Conservation (phyloP, 2,888 invertebrate genomes). For the Falcaria lacertinaria region DNA sequence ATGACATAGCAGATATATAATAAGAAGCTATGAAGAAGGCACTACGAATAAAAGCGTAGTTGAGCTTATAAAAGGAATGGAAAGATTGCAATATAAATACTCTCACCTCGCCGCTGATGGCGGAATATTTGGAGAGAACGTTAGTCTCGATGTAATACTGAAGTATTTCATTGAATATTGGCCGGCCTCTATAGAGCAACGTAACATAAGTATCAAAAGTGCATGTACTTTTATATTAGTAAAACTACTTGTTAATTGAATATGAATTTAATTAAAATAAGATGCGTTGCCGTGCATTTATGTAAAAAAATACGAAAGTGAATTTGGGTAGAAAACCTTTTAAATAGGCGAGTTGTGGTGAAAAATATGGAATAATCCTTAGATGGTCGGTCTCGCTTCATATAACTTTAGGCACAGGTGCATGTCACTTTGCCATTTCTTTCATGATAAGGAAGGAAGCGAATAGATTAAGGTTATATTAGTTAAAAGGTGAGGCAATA, state of each 20-base stretch:
- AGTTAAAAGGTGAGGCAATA: background rate
- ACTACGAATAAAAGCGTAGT: background rate
- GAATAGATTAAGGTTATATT: background rate
- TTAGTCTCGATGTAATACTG: background rate
- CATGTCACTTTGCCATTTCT: background rate
- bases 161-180: too few species aligned
- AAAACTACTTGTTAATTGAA: too few species aligned
- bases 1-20: background rate
- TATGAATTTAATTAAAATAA: too few species aligned
- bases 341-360: too few species aligned
- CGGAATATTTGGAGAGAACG: background rate
- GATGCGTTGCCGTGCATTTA: too few species aligned
- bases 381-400: background rate
- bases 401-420: background rate
- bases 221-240: too few species aligned
- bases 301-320: too few species aligned
- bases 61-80: background rate
- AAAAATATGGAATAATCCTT: too few species aligned
- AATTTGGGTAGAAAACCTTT: too few species aligned
- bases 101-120: background rate
- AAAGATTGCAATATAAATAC: background rate
- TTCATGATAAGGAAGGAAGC: background rate
- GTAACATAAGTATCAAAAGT: too few species aligned
- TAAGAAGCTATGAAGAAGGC: background rate
- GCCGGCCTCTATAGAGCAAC: too few species aligned